Percentiles rank a stretch among this genome's conserved stretches.
phyloP scores from a whole-genome alignment of 1,140 invertebrate genomes.

The Heliconius hewitsoni region DNA sequence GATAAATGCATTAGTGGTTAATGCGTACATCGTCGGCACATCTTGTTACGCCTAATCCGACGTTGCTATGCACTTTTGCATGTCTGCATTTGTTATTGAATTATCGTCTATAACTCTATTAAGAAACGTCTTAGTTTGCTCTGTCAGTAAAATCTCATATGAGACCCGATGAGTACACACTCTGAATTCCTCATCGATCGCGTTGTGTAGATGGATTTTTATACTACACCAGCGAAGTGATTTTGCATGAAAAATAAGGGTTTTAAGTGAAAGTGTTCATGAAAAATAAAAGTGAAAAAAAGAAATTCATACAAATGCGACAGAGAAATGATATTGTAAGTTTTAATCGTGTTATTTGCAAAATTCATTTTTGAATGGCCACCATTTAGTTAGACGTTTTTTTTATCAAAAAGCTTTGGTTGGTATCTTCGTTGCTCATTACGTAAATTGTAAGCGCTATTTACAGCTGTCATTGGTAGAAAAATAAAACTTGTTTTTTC shows the following conservation, averaged over 20 bases:
- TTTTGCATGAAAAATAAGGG: neutral
- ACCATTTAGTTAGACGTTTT: neutral
- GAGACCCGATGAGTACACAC: constrained; percentile 1
- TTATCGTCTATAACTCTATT: constrained; percentile 9
- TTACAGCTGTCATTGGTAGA: neutral
- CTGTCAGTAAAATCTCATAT: constrained; percentile 1
- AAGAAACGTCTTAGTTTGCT: constrained; percentile 11
- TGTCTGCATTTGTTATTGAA: neutral
- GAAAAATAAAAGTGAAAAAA: neutral
- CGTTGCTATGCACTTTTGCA: constrained; percentile 9
- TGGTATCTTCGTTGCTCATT: neutral
- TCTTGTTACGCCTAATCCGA: constrained; percentile 18
- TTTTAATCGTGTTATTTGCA: neutral
- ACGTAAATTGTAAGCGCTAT: constrained; percentile 12
- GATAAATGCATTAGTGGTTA: constrained; percentile 1
- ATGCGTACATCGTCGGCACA: neutral
- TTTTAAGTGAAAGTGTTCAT: neutral
- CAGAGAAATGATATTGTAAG: constrained; percentile 25
- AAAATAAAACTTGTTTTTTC: constrained; percentile 2
- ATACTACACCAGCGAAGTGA: neutral
- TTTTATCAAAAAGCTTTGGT: neutral
- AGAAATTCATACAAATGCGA: neutral
- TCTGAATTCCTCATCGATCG: constrained; percentile 4
- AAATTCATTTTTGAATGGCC: neutral
- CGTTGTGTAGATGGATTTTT: neutral